Evolutionary conservation across 1,140 invertebrate species (phyloP).

Genomic region (Hormaphis cornu): DNA sequence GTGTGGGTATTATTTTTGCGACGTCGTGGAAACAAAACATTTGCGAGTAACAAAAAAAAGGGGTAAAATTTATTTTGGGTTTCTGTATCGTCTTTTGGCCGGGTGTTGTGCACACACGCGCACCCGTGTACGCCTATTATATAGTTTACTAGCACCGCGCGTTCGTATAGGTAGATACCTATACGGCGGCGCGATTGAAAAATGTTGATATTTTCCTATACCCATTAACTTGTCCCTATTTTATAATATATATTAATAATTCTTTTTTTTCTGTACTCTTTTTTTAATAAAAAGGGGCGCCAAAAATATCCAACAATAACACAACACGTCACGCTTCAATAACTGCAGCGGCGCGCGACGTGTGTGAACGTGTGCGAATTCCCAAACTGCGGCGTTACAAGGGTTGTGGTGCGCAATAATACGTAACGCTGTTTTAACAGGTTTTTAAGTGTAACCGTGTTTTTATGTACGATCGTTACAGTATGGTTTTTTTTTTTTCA

Average conservation of each 20-base stretch:
- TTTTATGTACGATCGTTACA: too few species aligned
- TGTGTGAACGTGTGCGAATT: background rate
- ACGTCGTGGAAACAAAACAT: slow-evolving; percentile 18
- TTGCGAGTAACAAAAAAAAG: too few species aligned
- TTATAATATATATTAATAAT: slow-evolving; percentile 1
- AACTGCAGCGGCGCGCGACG: background rate
- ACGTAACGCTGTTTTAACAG: slow-evolving; percentile 28
- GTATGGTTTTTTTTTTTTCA: background rate
- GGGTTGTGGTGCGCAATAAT: slow-evolving; percentile 4
- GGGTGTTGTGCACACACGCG: background rate
- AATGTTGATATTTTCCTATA: slow-evolving; percentile 29
- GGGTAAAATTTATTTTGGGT: slow-evolving; percentile 28
- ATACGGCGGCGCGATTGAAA: background rate
- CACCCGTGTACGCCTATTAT: background rate
- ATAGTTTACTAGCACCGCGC: too few species aligned
- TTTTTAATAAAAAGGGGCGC: background rate
- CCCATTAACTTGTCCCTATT: slow-evolving; percentile 21
- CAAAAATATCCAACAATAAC: slow-evolving; percentile 5
- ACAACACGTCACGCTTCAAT: slow-evolving; percentile 30
- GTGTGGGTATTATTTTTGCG: slow-evolving; percentile 16
- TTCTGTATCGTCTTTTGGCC: slow-evolving; percentile 25
- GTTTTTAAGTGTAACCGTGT: slow-evolving; percentile 32
- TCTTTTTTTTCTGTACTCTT: background rate
- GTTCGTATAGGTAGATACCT: too few species aligned
- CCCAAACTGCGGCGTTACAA: slow-evolving; percentile 11